phyloP scores from a whole-genome alignment of 2,113 vertebrate species.

The Semicossyphus pulcher region DNA sequence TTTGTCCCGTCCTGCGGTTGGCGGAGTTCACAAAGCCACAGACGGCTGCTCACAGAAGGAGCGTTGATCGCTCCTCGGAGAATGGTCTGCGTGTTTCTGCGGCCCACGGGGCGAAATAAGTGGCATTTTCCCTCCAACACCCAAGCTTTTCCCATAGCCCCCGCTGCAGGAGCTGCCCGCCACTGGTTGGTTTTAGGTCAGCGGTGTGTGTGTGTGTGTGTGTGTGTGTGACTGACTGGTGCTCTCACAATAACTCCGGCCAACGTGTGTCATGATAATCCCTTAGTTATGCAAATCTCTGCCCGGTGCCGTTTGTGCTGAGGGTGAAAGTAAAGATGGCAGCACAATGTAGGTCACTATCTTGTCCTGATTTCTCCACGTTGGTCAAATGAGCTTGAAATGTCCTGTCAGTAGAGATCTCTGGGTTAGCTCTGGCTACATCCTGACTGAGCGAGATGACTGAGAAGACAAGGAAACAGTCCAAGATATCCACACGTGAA shows the following conservation, averaged over 20 bases:
- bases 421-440: not conserved
- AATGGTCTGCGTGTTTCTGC: conserved; percentile 88
- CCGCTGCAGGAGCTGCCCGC: conserved; percentile 48
- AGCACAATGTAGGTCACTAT: conserved; percentile 73
- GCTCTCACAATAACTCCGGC: conserved; percentile 72
- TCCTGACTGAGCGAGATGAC: not conserved
- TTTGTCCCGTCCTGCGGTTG: conserved; percentile 69
- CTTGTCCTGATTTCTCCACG: conserved; percentile 55
- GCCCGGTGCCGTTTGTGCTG: conserved; percentile 57
- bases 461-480: not conserved
- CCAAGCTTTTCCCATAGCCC: conserved; percentile 87
- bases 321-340: conserved; percentile 74
- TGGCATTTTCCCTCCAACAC: conserved; percentile 89
- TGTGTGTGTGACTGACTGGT: conserved; percentile 59
- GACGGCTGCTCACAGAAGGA: conserved; percentile 70
- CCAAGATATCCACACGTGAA: not conserved
- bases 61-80: conserved; percentile 64
- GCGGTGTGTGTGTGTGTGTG: conserved; percentile 10
- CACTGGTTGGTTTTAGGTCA: conserved; percentile 71
- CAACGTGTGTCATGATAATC: conserved; percentile 78
- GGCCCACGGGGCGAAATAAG: conserved; percentile 88
- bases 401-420: conserved; percentile 2
- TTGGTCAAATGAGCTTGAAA: conserved; percentile 56
- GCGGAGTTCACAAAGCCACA: conserved; percentile 58
- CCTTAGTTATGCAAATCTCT: conserved; percentile 81